Conservation (phyloP, 1,140 invertebrate species). For the Sipha flava region DNA sequence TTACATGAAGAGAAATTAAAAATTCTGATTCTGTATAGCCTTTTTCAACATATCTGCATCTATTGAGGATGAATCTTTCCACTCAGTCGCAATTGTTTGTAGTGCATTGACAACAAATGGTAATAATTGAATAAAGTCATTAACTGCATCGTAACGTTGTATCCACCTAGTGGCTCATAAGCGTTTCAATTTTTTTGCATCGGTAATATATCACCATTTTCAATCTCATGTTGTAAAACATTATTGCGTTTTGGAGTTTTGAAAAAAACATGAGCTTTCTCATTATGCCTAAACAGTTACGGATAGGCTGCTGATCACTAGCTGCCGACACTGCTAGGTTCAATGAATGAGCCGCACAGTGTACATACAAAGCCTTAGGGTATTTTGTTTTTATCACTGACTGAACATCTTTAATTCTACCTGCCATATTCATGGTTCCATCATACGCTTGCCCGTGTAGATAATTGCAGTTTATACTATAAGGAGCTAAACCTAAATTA, state of each 20-base stretch:
- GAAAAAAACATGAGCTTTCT: conserved; percentile 22
- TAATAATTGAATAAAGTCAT: not conserved
- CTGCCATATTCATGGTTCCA: conserved; percentile 37
- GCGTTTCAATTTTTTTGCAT: not conserved
- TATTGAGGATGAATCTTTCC: not conserved
- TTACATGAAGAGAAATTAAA: not conserved
- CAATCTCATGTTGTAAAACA: not conserved
- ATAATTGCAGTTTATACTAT: conserved; percentile 34
- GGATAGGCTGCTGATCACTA: not conserved
- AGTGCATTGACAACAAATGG: not conserved
- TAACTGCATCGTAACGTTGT: not conserved
- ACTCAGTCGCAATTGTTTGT: not conserved
- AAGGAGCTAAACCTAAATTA: conserved; percentile 18
- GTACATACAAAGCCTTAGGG: conserved; percentile 36
- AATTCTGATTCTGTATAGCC: not conserved
- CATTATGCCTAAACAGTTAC: conserved; percentile 31
- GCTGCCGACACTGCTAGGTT: conserved; percentile 32
- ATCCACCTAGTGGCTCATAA: not conserved
- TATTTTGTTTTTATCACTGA: conserved; percentile 34
- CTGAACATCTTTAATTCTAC: conserved; percentile 38
- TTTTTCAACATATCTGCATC: not conserved
- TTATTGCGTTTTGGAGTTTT: not conserved
- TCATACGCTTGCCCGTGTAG: conserved; percentile 39
- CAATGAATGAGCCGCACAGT: conserved; percentile 38
- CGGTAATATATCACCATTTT: not conserved